These are phyloP conservation scores for Brachyhypopomus gauderio DNA, from an alignment of 2,113 vertebrate species.

Conservation along the genomic window DNA sequence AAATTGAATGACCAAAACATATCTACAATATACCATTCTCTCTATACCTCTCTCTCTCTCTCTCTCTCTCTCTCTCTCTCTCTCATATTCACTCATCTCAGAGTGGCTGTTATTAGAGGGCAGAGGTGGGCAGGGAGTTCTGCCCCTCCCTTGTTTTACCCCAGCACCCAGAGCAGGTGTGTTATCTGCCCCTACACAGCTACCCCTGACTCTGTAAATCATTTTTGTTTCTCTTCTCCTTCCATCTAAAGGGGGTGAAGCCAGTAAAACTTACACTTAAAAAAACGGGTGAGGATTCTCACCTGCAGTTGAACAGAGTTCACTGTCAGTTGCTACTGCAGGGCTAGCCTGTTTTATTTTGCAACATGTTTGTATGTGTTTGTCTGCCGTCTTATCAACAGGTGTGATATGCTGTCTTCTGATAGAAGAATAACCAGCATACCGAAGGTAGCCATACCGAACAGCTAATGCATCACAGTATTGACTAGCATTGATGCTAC, in stretches of 20 bases:
- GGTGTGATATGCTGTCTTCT: background rate
- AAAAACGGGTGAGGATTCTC: background rate
- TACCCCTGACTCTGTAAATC: constrained; percentile 57
- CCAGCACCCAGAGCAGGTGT: constrained; percentile 62
- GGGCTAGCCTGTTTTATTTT: background rate
- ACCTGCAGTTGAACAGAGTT: constrained; percentile 9
- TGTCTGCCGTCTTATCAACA: background rate
- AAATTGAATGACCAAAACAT: too few relatives aligned
- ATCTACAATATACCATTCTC: too few relatives aligned
- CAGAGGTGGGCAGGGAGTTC: background rate
- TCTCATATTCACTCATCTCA: constrained; percentile 13
- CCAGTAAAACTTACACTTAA: constrained; percentile 28
- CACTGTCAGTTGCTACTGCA: constrained; percentile 20
- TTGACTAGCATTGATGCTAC: background rate
- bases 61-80: constrained; percentile 9
- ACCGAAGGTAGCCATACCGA: background rate
- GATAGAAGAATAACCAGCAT: background rate
- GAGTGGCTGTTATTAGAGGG: constrained; percentile 36
- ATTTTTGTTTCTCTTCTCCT: constrained; percentile 58
- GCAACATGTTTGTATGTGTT: background rate
- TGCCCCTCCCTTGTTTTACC: background rate
- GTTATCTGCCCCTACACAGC: constrained; percentile 42
- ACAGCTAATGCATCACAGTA: background rate
- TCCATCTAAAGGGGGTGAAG: constrained; percentile 26
- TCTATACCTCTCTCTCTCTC: too few relatives aligned